Evolutionary conservation across 2,797 vertebrate species (phyloP), one percentile per base, ranked within the genome.

Genomic region (Linurgus olivaceus): DNA sequence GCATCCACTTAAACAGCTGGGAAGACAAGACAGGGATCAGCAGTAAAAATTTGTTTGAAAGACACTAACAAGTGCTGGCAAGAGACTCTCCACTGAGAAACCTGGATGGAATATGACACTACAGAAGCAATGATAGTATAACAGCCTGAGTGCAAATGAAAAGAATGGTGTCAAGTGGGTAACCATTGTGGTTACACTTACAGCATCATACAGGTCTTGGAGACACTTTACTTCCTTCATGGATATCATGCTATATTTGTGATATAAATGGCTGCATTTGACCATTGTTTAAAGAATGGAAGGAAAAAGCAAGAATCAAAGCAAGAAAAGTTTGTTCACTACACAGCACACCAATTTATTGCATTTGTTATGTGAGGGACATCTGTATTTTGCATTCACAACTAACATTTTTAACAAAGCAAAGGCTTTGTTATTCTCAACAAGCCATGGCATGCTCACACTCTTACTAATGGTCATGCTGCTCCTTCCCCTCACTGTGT

Each of bases 171-270:
- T 47, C 18, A 50, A 76, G 4, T 33, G 11, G 10, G 40, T 25
- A 78, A 52, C 4, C 13, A 6, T 1, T 20, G 9, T 59, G 40
- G 18, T 50, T 70, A 40, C 10, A 11, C 11, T 52, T 66, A 33
- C 7, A 84, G 40, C 42, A 55, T 26, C 55, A 50, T 21, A 33
- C 8, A 59, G 17, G 4, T 29, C 13, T 45, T 50, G 7, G 14
- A 57, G 14, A 70, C 14, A 2, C 31, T 54, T 62, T 51, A 47
- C 9, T 59, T 54, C 20, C 52, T 74, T 78, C 38, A 40, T 1
- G 0, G 14, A 17, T 11, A 31, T 26, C 45, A 13, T 6, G 11
- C 17, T 59, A n/a, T 7, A 31, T 4, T 14, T 7, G 8, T 33
- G 20, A 59, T 65, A 59, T 20, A 66, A 73, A 72, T 59, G 10